Percentiles rank a stretch among this genome's conserved stretches.
phyloP scores from a whole-genome alignment of 2,797 vertebrate genomes.

The Salmo trutta region DNA sequence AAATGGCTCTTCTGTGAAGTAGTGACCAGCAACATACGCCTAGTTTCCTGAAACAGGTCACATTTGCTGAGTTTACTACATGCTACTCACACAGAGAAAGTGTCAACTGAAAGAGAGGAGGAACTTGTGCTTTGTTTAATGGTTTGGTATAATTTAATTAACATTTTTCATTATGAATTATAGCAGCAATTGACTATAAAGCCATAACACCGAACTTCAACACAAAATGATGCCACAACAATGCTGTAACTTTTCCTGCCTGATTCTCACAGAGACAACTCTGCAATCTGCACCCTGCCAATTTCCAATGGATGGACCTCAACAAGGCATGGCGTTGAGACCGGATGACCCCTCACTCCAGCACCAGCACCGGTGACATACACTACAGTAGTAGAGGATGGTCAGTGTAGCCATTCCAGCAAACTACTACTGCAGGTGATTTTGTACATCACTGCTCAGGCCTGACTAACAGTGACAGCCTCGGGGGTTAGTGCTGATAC shows the following conservation, averaged over 20 bases:
- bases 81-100: neutral
- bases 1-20: no score
- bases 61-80: neutral
- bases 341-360: neutral
- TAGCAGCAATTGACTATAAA: neutral
- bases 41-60: no score
- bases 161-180: neutral
- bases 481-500: constrained; percentile 10
- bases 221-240: neutral
- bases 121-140: neutral
- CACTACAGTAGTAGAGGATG: neutral
- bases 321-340: neutral
- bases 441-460: neutral
- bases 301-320: neutral
- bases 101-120: neutral
- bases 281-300: neutral
- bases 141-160: neutral
- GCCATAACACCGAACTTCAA: neutral
- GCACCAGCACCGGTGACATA: neutral
- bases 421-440: constrained; percentile 8
- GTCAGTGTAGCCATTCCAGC: neutral
- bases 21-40: no score
- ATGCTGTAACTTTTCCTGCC: neutral
- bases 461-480: constrained; percentile 5
- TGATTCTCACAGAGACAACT: neutral